Evolutionary conservation across 1,140 invertebrate species (phyloP).

Genomic region (Calliphora vicina): DNA sequence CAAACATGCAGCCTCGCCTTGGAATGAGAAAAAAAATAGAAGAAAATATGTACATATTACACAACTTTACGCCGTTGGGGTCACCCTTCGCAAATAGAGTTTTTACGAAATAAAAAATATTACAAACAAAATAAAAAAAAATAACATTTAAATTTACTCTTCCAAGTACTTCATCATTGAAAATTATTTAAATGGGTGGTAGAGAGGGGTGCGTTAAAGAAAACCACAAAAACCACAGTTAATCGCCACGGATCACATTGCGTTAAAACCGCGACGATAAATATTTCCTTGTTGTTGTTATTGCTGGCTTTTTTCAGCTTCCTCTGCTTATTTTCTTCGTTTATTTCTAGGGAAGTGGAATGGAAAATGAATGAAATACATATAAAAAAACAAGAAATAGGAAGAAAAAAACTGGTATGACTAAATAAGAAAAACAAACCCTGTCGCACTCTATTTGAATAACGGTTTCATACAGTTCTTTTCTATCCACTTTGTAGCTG

Average conservation of each 20-base stretch:
- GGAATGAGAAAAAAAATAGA: neutral
- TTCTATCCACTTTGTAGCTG: neutral
- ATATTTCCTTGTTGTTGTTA: constrained; percentile 43
- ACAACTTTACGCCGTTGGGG: constrained; percentile 18
- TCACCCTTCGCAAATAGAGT: constrained; percentile 27
- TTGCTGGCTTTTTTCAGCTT: neutral
- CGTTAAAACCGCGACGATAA: constrained; percentile 62
- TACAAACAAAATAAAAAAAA: too few relatives aligned
- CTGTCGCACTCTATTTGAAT: neutral
- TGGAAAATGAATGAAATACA: neutral
- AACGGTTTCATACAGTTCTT: neutral
- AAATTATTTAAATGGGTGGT: constrained; percentile 2
- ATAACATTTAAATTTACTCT: constrained; percentile 24
- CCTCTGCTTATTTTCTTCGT: neutral
- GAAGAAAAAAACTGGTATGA: neutral
- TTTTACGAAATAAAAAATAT: neutral
- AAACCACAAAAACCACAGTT: constrained; percentile 61
- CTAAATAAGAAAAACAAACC: neutral
- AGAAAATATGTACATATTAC: neutral
- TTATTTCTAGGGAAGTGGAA: neutral
- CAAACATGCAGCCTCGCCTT: neutral
- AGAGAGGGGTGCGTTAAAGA: constrained; percentile 38
- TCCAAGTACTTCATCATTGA: constrained; percentile 16
- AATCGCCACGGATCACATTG: constrained; percentile 62
- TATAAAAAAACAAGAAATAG: neutral